phyloP scores from a whole-genome alignment of 2,888 invertebrate genomes.

The Callyntrura guangdongensis region DNA sequence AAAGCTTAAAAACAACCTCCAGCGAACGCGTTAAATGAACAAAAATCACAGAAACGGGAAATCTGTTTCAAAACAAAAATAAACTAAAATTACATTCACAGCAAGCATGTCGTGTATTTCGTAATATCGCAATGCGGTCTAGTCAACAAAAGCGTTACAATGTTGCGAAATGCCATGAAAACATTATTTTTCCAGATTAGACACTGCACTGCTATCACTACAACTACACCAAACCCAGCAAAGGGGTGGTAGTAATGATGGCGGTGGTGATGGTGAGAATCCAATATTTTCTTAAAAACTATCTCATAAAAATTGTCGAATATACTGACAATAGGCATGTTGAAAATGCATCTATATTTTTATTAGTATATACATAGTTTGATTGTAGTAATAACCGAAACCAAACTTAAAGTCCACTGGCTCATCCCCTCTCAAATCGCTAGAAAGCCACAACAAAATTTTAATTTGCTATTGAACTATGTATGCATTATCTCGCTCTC shows the following conservation, averaged over 20 bases:
- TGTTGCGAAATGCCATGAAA: neutral
- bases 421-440: too few species aligned
- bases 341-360: too few species aligned
- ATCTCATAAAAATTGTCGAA: too few species aligned
- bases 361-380: too few species aligned
- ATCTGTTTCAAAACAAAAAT: slow-evolving; percentile 38
- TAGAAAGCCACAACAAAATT: too few species aligned
- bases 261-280: neutral
- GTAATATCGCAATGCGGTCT: neutral
- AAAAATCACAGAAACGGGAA: neutral
- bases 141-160: neutral
- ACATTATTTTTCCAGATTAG: neutral
- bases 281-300: too few species aligned
- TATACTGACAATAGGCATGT: too few species aligned
- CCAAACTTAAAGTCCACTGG: too few species aligned
- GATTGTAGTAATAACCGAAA: too few species aligned
- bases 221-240: slow-evolving; percentile 25
- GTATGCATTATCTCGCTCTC: too few species aligned
- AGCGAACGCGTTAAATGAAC: neutral
- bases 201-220: slow-evolving; percentile 42
- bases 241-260: neutral
- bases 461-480: too few species aligned
- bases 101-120: neutral
- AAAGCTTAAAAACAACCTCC: slow-evolving; percentile 29
- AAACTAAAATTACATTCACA: neutral